Conservation (phyloP, 2,888 invertebrate genomes). For the Thera britannica region DNA sequence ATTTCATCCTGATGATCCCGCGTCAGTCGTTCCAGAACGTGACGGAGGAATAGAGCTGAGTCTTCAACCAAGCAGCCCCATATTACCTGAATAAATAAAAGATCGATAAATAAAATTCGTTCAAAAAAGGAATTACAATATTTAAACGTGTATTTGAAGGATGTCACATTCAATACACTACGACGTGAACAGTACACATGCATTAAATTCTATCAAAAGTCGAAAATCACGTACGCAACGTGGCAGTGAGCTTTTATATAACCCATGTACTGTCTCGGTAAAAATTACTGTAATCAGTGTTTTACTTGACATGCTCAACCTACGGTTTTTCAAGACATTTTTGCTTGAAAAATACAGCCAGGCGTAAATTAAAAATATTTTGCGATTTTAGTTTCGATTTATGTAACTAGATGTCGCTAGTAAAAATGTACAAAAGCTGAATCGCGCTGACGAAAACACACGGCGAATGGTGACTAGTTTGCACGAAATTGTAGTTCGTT, state of each 20-base stretch:
- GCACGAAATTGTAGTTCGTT: background rate
- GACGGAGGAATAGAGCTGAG: conserved; percentile 96
- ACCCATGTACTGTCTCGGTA: too few relatives aligned
- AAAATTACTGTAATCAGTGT: too few relatives aligned
- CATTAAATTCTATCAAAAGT: too few relatives aligned
- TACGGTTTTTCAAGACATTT: background rate
- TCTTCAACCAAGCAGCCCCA: conserved; percentile 99
- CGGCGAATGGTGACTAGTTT: conserved; percentile 3
- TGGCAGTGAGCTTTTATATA: too few relatives aligned
- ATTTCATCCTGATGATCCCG: conserved; percentile 96
- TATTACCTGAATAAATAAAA: conserved; percentile 87
- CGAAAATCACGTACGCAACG: too few relatives aligned
- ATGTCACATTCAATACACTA: too few relatives aligned
- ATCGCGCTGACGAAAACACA: conserved; percentile 18
- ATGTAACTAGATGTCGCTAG: conserved; percentile 17
- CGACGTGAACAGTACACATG: too few relatives aligned
- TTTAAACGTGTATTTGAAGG: too few relatives aligned
- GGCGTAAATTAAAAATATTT: background rate
- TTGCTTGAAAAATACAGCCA: conserved; percentile 3
- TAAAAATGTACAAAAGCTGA: conserved; percentile 22
- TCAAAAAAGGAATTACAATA: too few relatives aligned
- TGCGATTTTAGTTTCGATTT: conserved; percentile 4
- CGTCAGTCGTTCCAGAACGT: conserved; percentile 97
- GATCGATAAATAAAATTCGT: background rate
- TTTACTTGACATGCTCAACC: too few relatives aligned